Evolutionary conservation across 2,797 vertebrate species (phyloP).

Genomic region (Phataginus tetradactyla): DNA sequence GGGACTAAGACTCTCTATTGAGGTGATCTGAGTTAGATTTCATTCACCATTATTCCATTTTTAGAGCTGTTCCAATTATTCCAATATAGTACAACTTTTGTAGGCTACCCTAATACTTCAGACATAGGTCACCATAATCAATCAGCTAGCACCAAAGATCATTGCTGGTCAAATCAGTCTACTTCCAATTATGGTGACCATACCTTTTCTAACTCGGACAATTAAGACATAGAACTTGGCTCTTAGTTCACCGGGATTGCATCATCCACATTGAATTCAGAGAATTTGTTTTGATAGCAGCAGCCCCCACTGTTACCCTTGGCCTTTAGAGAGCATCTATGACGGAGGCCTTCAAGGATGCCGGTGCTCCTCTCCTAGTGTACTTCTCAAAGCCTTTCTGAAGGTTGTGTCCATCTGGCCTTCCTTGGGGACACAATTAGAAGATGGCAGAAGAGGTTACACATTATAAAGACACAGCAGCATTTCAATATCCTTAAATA

Average conservation of each 20-base stretch:
- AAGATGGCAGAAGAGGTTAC: background rate
- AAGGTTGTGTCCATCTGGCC: background rate
- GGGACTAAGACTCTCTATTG: background rate
- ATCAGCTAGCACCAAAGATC: background rate
- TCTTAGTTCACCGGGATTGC: background rate
- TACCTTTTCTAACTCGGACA: background rate
- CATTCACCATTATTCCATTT: background rate
- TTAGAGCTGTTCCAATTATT: background rate
- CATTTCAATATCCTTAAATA: background rate
- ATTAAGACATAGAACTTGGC: background rate
- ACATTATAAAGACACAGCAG: background rate
- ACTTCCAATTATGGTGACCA: background rate
- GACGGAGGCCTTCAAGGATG: background rate
- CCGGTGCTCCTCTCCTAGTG: background rate
- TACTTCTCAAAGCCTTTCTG: background rate
- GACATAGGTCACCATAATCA: background rate
- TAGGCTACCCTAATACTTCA: background rate
- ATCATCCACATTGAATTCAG: background rate
- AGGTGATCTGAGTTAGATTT: background rate
- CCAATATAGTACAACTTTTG: background rate
- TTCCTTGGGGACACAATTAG: background rate
- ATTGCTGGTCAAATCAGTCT: background rate
- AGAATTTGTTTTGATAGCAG: background rate
- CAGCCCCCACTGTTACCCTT: background rate
- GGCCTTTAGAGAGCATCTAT: background rate